Evolutionary conservation across 2,888 invertebrate genomes (phyloP), one percentile per base, ranked within the genome.

Genomic region (Dione juno): DNA sequence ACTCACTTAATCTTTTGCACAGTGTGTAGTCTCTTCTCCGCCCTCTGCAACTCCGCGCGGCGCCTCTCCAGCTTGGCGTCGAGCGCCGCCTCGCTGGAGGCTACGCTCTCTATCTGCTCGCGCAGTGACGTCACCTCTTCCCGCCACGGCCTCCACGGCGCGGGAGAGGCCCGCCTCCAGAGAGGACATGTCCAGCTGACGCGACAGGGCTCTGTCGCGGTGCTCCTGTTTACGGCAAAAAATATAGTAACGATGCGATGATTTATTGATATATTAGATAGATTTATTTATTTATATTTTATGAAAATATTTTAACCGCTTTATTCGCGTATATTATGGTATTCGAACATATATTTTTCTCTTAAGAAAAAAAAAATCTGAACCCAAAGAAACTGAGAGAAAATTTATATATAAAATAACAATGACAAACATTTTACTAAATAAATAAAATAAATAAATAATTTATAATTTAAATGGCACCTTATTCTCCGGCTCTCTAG

Each of bases 1-100:
- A n/a, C n/a, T 69, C n/a, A 96, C 96, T 98, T 96, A 75, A 99
- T 98, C 94, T 98, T 98, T 89, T 98, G 97, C 78, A 99, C 93
- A 0, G 99, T 98, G 81, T 97, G 97, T 59, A 99, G 93, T 45
- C 99, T 94, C 87, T 99, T 99, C 86, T 98, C 97, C 76, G 98
- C 98, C 66, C 99, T 94, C 79, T 98, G 97, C 76, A 99, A 94
- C 84, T 99, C 99, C 0, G 96, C 95, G 76, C 95, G 95, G 76
- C 98, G 96, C 71, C 99, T 95, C 84, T 99, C 98, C 70, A 99
- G 96, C 93, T 99, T 99, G 11, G 96, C 95, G 81, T 98, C 98
- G 2, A 99, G 93, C 75, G 96, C 98, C 41, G 97, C 96, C 85
- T 98, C 98, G 80, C 98, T 98, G 10, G 96, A 96, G 35, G 97